Percentiles rank a stretch among this genome's conserved stretches.
phyloP scores from a whole-genome alignment of 2,797 vertebrate species.

The Neoniphon sammara region DNA sequence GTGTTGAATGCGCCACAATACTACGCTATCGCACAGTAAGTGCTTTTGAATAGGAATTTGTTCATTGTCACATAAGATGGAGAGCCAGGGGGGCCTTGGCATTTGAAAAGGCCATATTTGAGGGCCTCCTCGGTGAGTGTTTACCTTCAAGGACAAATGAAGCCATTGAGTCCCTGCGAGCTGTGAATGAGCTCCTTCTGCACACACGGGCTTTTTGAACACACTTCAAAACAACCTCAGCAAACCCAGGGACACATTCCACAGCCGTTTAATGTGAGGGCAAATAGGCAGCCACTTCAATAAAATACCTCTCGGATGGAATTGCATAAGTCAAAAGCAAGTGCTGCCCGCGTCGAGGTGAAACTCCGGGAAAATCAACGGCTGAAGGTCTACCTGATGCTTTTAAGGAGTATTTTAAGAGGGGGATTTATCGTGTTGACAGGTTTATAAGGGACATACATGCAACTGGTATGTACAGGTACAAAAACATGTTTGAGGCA shows the following conservation, averaged over 20 bases:
- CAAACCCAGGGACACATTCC: slow-evolving; percentile 83
- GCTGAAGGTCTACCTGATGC: slow-evolving; percentile 62
- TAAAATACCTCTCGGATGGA: slow-evolving; percentile 81
- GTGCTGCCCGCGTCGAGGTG: slow-evolving; percentile 35
- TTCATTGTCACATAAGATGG: slow-evolving; percentile 84
- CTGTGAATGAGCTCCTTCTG: slow-evolving; percentile 86
- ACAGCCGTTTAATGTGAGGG: slow-evolving; percentile 82
- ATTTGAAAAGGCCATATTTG: slow-evolving; percentile 82
- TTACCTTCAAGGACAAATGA: slow-evolving; percentile 86
- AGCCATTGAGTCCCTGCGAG: slow-evolving; percentile 80
- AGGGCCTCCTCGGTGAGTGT: slow-evolving; percentile 81
- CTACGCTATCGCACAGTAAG: slow-evolving; percentile 76
- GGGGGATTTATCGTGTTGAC: slow-evolving; percentile 65
- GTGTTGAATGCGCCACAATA: slow-evolving; percentile 72
- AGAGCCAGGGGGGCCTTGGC: slow-evolving; percentile 75
- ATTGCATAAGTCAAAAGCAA: slow-evolving; percentile 76
- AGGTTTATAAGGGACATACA: slow-evolving; percentile 58
- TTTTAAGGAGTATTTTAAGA: slow-evolving; percentile 52
- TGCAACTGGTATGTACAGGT: slow-evolving; percentile 34
- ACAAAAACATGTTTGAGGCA: slow-evolving; percentile 49
- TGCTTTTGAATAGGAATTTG: slow-evolving; percentile 82
- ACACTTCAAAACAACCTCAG: slow-evolving; percentile 85
- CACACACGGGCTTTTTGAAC: slow-evolving; percentile 79
- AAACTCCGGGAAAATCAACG: slow-evolving; percentile 56
- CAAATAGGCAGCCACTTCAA: slow-evolving; percentile 85